phyloP scores from a whole-genome alignment of 2,888 invertebrate genomes.

The Calameuta idolon region DNA sequence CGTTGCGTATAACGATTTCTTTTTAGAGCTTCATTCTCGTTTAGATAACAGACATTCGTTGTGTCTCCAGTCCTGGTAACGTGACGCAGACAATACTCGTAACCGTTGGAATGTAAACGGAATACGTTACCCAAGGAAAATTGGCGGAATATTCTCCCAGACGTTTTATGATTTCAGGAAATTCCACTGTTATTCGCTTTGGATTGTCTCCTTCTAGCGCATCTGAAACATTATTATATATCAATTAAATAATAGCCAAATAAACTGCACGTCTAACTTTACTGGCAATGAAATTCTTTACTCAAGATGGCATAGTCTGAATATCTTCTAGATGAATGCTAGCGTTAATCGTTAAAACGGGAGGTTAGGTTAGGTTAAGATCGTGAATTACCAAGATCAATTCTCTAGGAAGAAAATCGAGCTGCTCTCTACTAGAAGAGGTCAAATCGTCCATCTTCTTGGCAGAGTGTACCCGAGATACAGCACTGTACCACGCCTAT shows the following conservation, averaged over 20 bases:
- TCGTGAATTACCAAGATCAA: slow-evolving; percentile 1
- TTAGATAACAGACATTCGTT: slow-evolving; percentile 16
- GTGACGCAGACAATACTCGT: neutral
- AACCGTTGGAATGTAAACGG: neutral
- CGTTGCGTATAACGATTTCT: slow-evolving; percentile 6
- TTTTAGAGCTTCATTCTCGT: slow-evolving; percentile 13
- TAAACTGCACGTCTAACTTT: neutral
- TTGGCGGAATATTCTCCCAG: neutral
- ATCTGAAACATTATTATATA: neutral
- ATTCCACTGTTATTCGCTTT: neutral
- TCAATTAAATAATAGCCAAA: neutral
- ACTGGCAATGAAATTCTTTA: neutral
- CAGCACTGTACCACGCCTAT: slow-evolving; percentile 53
- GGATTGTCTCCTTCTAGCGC: neutral
- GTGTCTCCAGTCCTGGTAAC: neutral
- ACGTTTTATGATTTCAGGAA: neutral
- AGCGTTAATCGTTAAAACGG: neutral
- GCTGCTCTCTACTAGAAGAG: slow-evolving; percentile 26
- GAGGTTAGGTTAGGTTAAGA: neutral
- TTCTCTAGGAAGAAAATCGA: slow-evolving; percentile 5
- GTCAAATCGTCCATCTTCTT: slow-evolving; percentile 56
- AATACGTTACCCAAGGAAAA: neutral
- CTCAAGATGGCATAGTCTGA: neutral
- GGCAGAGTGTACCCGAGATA: slow-evolving; percentile 24
- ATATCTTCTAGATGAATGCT: neutral